A percentile compares a stretch with the other conserved stretches of the same genome.
Evolutionary conservation across 1,140 invertebrate genomes (phyloP).

Genomic region (Halictus rubicundus): DNA sequence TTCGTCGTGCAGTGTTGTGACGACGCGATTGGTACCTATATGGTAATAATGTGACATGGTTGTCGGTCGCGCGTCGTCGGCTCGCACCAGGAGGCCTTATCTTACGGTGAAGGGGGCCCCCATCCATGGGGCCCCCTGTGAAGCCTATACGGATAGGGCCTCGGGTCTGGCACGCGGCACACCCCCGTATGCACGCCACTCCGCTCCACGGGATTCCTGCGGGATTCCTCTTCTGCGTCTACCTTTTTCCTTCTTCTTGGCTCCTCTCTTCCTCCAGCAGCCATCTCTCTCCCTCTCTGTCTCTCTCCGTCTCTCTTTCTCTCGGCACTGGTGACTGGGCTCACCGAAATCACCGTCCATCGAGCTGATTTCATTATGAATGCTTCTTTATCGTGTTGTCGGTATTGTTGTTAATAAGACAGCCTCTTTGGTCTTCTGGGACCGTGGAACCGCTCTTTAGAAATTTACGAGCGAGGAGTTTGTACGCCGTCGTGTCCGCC

Average conservation of each 20-base stretch:
- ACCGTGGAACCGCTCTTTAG: not conserved
- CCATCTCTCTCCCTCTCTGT: not conserved
- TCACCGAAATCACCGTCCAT: conserved; percentile 48
- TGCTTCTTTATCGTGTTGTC: conserved; percentile 50
- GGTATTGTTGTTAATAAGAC: conserved; percentile 48
- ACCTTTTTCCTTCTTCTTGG: not conserved
- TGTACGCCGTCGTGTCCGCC: not conserved
- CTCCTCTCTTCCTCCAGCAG: conserved; percentile 2
- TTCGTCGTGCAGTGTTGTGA: conserved; percentile 68
- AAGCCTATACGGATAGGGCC: conserved; percentile 63
- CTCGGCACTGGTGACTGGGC: not conserved
- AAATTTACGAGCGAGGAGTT: conserved; percentile 35
- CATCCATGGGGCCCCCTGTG: conserved; percentile 61
- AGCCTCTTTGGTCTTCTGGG: conserved; percentile 2
- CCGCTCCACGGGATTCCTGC: conserved; percentile 57
- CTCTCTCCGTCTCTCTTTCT: too few species aligned
- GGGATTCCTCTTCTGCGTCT: conserved; percentile 36
- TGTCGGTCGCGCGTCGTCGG: conserved; percentile 76
- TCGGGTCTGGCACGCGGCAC: conserved; percentile 77
- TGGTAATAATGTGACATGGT: conserved; percentile 77
- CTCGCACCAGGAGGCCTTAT: conserved; percentile 73
- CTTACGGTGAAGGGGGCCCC: conserved; percentile 62
- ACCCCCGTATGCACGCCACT: conserved; percentile 65
- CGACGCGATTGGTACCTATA: conserved; percentile 72
- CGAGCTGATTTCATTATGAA: conserved; percentile 51